phyloP scores from a whole-genome alignment of 2,113 vertebrate species.

The Bos javanicus region DNA sequence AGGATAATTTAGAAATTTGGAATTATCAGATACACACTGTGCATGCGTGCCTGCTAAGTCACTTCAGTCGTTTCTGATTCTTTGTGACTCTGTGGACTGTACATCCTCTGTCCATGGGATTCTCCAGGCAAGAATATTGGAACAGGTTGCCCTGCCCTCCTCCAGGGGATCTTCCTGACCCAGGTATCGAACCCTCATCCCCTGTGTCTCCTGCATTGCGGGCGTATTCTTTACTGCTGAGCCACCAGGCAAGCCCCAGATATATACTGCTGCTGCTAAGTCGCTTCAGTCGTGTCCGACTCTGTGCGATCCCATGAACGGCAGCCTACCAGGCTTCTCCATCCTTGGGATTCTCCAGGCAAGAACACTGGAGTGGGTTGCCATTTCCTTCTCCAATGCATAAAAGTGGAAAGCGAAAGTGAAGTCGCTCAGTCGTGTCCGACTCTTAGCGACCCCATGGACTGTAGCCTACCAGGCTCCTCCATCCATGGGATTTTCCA shows the following conservation, averaged over 20 bases:
- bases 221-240: not conserved
- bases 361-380: too few relatives aligned
- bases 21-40: not conserved
- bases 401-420: too few relatives aligned
- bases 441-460: too few relatives aligned
- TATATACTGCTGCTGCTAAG: not conserved
- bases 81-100: not conserved
- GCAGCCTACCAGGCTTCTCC: too few relatives aligned
- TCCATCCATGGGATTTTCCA: too few relatives aligned
- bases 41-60: not conserved
- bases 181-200: fast-evolving
- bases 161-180: not conserved
- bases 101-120: not conserved
- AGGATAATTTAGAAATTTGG: not conserved
- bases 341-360: too few relatives aligned
- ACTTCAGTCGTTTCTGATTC: not conserved
- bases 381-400: too few relatives aligned
- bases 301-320: too few relatives aligned
- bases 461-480: too few relatives aligned
- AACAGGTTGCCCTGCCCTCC: not conserved
- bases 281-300: too few relatives aligned
- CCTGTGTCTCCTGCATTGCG: not conserved
- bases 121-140: not conserved
- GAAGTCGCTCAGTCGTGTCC: too few relatives aligned
- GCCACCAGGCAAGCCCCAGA: not conserved